Evolutionary conservation across 2,888 invertebrate species (phyloP).

Genomic region (Oligia latruncula): DNA sequence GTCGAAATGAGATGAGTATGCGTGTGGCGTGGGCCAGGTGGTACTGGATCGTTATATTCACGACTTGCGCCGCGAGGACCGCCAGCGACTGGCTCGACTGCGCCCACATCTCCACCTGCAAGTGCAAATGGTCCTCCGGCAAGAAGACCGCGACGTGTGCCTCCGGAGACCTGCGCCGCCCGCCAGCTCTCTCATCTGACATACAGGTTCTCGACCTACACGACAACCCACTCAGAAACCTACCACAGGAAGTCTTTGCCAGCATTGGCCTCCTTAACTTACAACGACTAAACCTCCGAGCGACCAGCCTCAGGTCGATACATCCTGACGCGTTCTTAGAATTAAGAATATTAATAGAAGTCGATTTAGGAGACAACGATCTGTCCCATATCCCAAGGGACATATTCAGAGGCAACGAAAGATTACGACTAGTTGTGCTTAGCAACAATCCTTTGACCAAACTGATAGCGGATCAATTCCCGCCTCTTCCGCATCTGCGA

Average conservation of each 20-base stretch:
- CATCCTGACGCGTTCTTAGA: constrained; percentile 96
- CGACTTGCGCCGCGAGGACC: constrained; percentile 87
- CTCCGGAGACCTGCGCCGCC: constrained; percentile 94
- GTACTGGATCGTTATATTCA: constrained; percentile 89
- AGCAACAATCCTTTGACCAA: constrained; percentile 95
- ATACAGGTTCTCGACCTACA: constrained; percentile 94
- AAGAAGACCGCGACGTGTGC: constrained; percentile 97
- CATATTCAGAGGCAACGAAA: constrained; percentile 96
- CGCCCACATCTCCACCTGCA: constrained; percentile 95
- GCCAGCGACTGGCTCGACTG: constrained; percentile 96
- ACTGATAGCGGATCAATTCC: constrained; percentile 94
- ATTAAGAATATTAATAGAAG: constrained; percentile 95
- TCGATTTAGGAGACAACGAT: constrained; percentile 96
- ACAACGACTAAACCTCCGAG: constrained; percentile 94
- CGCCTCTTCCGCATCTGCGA: constrained; percentile 94
- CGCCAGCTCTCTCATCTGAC: constrained; percentile 91
- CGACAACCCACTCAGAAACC: constrained; percentile 93
- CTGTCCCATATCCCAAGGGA: constrained; percentile 93
- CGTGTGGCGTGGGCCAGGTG: constrained; percentile 89
- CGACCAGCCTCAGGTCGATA: constrained; percentile 93
- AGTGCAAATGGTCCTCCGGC: constrained; percentile 97
- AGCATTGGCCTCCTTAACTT: constrained; percentile 94
- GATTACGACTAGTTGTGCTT: constrained; percentile 93
- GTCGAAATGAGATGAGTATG: constrained; percentile 90
- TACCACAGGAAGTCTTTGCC: constrained; percentile 95